These are phyloP conservation scores for Tadarida brasiliensis DNA, from an alignment of 2,797 vertebrate genomes.

Conservation along the genomic window DNA sequence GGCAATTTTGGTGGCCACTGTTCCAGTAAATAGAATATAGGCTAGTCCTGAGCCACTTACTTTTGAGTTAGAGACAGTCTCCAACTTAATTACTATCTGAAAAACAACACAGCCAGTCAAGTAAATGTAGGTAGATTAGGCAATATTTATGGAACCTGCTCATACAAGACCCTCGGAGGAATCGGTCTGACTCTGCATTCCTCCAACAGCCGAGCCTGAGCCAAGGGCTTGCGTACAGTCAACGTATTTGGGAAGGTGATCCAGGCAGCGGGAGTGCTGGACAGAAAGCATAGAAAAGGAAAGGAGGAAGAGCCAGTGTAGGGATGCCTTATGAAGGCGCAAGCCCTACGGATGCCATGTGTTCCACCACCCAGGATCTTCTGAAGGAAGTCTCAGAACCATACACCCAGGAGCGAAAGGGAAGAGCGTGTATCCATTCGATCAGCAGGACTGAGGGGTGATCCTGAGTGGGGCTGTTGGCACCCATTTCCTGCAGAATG, in stretches of 20 bases:
- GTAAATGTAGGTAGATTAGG: background rate
- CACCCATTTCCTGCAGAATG: background rate
- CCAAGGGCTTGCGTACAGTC: background rate
- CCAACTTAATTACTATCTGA: conserved; percentile 14
- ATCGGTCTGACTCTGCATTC: background rate
- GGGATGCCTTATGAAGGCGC: background rate
- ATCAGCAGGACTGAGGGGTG: background rate
- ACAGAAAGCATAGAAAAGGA: background rate
- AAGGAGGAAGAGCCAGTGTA: background rate
- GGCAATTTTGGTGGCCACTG: background rate
- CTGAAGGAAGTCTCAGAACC: background rate
- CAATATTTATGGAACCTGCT: background rate
- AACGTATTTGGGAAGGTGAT: background rate
- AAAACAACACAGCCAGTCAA: background rate
- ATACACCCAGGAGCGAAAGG: background rate
- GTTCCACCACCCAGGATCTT: background rate
- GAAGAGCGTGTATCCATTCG: background rate
- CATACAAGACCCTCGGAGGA: conserved; percentile 16
- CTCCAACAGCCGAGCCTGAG: background rate
- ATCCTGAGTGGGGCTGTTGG: too few relatives aligned
- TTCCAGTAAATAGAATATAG: background rate
- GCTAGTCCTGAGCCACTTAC: background rate
- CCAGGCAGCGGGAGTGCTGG: background rate
- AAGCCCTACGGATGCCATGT: too few relatives aligned
- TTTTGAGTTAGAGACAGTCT: conserved; percentile 17